Percentiles rank a stretch among this genome's conserved stretches.
These are phyloP conservation scores for Melanotaenia duboulayi DNA, from an alignment of 2,113 vertebrate species.

Conservation along the genomic window DNA sequence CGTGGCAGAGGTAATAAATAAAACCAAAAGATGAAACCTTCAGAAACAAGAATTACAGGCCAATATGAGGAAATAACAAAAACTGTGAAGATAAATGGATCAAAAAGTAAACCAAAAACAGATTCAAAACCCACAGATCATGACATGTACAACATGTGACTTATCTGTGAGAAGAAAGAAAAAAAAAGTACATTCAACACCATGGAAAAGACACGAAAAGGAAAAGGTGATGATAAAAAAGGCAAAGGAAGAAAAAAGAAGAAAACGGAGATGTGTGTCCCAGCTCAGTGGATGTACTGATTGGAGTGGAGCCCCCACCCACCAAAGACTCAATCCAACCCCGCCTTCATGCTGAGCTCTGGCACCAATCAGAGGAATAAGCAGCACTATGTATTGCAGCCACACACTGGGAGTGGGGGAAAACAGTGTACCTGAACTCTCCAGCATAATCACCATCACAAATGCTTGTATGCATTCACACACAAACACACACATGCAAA, in stretches of 20 bases:
- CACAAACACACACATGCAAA: constrained; percentile 9
- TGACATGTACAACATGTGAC: not conserved
- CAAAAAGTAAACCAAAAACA: no score
- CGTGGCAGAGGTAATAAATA: no score
- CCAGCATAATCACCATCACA: constrained; percentile 49
- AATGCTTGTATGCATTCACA: constrained; percentile 8
- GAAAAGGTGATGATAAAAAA: constrained; percentile 12
- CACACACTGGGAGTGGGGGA: constrained; percentile 56
- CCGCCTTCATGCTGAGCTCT: constrained; percentile 54
- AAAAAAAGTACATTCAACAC: not conserved
- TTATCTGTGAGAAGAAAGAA: constrained; percentile 2
- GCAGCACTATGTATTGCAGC: constrained; percentile 43
- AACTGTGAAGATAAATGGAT: no score
- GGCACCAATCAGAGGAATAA: constrained; percentile 66
- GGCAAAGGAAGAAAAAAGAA: constrained; percentile 23
- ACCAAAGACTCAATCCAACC: constrained; percentile 18
- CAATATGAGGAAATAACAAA: no score
- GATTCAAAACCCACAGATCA: no score
- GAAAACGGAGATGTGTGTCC: constrained; percentile 54
- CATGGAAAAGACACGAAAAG: not conserved
- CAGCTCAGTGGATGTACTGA: constrained; percentile 57
- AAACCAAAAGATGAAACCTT: no score
- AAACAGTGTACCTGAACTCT: constrained; percentile 48
- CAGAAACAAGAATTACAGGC: no score
- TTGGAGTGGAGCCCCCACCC: constrained; percentile 6